Conservation (phyloP, 2,797 vertebrate genomes). For the Alosa sapidissima region DNA sequence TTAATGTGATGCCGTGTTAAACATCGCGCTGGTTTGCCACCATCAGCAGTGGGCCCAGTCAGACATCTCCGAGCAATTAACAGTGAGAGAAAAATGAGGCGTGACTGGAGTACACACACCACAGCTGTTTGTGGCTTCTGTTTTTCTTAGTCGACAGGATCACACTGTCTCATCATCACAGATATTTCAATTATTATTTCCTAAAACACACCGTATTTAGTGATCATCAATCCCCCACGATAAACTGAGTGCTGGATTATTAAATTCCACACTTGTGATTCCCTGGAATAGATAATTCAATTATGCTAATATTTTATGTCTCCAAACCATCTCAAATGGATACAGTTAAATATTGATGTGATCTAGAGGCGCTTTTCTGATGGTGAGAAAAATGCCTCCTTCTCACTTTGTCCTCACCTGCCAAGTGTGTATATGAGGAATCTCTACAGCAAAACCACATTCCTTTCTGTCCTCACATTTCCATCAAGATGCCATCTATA, state of each 20-base stretch:
- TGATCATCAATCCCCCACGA: background rate
- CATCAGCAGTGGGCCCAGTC: conserved; percentile 44
- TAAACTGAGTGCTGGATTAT: conserved; percentile 13
- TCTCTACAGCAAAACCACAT: conserved; percentile 39
- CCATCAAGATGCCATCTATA: background rate
- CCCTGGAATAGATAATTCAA: background rate
- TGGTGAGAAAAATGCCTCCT: background rate
- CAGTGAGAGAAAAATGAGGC: conserved; percentile 42
- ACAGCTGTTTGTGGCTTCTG: conserved; percentile 19
- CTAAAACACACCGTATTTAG: conserved; percentile 4
- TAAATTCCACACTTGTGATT: conserved; percentile 20
- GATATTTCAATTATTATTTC: conserved; percentile 26
- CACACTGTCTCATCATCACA: conserved; percentile 1
- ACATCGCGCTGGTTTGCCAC: conserved; percentile 49
- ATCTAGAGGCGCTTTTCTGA: background rate
- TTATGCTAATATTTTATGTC: conserved; percentile 11
- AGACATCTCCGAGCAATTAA: conserved; percentile 49
- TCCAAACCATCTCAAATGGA: conserved; percentile 19
- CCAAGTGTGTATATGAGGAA: background rate
- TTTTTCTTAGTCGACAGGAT: conserved; percentile 8
- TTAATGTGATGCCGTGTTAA: conserved; percentile 62
- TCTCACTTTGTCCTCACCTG: conserved; percentile 15
- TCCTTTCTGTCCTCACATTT: background rate
- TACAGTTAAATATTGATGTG: conserved; percentile 15
- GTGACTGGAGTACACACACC: conserved; percentile 1